Conservation (phyloP, 2,113 vertebrate species). For the Daboia siamensis region DNA sequence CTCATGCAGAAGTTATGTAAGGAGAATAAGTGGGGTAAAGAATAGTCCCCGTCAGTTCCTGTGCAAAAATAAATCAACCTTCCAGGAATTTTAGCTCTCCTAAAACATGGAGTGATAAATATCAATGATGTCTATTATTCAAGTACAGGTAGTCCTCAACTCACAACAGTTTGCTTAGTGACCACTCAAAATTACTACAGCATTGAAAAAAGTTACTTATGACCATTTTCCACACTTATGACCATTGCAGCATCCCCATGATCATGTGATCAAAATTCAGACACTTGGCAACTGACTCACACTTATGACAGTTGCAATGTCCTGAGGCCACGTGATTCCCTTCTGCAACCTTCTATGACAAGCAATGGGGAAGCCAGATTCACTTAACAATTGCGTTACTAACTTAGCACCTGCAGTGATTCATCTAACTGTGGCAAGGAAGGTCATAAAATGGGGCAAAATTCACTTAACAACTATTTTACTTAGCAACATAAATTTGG, state of each 20-base stretch:
- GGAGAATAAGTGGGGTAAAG: background rate
- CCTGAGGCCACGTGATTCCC: background rate
- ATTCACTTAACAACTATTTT: background rate
- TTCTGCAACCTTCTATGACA: background rate
- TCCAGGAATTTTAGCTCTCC: background rate
- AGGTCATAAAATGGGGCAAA: background rate
- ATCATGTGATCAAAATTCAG: background rate
- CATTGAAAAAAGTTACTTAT: background rate
- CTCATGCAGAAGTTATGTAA: background rate
- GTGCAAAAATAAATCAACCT: background rate
- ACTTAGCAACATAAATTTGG: background rate
- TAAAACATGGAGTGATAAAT: background rate
- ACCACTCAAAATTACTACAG: background rate
- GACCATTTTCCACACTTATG: background rate
- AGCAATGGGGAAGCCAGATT: background rate
- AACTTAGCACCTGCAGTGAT: too few relatives aligned
- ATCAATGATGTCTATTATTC: background rate
- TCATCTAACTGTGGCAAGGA: too few relatives aligned
- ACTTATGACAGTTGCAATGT: background rate
- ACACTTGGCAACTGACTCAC: background rate
- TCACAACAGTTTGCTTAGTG: background rate
- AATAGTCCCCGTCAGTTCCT: background rate
- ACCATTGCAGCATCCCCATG: background rate
- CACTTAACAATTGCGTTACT: background rate
- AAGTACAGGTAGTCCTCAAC: background rate